Evolutionary conservation across 2,888 invertebrate species (phyloP).

Genomic region (Volucella bombylans): DNA sequence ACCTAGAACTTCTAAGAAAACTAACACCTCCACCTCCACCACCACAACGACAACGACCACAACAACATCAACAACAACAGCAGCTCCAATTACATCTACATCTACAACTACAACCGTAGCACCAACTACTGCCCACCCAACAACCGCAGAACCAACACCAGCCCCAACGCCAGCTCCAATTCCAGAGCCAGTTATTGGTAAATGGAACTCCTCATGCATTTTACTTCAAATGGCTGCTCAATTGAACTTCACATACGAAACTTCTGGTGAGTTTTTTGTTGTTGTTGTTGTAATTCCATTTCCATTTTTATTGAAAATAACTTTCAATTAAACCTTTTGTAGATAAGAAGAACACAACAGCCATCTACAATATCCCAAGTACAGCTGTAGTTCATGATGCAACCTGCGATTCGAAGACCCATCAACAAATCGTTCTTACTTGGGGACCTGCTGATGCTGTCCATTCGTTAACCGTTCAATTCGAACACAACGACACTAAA

Average conservation of each 20-base stretch:
- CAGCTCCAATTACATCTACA: slow-evolving; percentile 78
- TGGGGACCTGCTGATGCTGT: slow-evolving; percentile 76
- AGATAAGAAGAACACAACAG: slow-evolving; percentile 79
- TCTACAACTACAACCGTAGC: slow-evolving; percentile 76
- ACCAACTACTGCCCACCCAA: slow-evolving; percentile 78
- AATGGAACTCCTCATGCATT: slow-evolving; percentile 87
- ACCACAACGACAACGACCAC: slow-evolving; percentile 79
- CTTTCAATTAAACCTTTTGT: background rate
- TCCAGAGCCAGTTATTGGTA: slow-evolving; percentile 81
- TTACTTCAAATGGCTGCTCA: slow-evolving; percentile 87
- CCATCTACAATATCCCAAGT: slow-evolving; percentile 83
- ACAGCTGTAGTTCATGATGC: slow-evolving; percentile 81
- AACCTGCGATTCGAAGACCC: slow-evolving; percentile 81
- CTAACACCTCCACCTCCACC: slow-evolving; percentile 64
- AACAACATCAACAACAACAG: slow-evolving; percentile 81
- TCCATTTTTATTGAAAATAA: background rate
- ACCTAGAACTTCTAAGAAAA: slow-evolving; percentile 14
- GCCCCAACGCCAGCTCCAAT: slow-evolving; percentile 77
- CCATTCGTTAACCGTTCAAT: slow-evolving; percentile 81
- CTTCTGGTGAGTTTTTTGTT: slow-evolving; percentile 76
- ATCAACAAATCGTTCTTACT: slow-evolving; percentile 82
- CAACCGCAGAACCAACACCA: slow-evolving; percentile 78
- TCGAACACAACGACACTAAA: slow-evolving; percentile 81
- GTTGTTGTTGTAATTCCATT: background rate
- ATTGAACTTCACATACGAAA: slow-evolving; percentile 84